Evolutionary conservation across 2,888 invertebrate genomes (phyloP), one percentile per base, ranked within the genome.

Genomic region (Eilema depressum): DNA sequence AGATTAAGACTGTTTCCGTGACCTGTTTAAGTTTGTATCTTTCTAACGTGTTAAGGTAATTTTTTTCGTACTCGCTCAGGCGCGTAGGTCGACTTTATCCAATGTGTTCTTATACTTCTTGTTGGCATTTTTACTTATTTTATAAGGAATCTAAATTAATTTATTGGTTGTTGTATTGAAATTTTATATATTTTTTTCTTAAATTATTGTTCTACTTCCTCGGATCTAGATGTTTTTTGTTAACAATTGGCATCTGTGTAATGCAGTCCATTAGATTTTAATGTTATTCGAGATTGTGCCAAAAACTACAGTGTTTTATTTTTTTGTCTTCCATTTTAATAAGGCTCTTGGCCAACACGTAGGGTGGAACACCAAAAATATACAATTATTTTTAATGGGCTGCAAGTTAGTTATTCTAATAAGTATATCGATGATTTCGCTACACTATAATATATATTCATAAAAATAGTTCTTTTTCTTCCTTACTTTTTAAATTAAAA

Each of bases 1-100:
- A 93, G 94, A 85, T 91, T 95, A 95, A 95, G 95, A 95, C 95
- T 95, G 95, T 95, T 92, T 94, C 94, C 94, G 95, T 95, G 95
- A 95, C 95, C 95, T 95, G 95, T 95, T 95, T 94, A 92, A 89
- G 92, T 93, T 94, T 93, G 92, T 93, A 93, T 93, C 92, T 93
- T 91, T 93, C 92, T 92, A 91, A 91, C 89, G 88, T 89, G 93
- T 93, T 93, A 92, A 90, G 91, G 87, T 83, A 74, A 33, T 70
- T 86, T 89, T 87, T 86, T 89, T 86, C 88, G 85, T 84, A 80
- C 86, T 53, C 53, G 77, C 82, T 70, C 76, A 71, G 57, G 71
- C 75, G 75, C 79, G 85, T 78, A 86, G 83, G 79, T 74, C 80
- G 85, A 91, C 93, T 91, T 91, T 93, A 92, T 92, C 83, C 92